Conservation (phyloP, 2,888 invertebrate genomes). For the Axea sp. region DNA sequence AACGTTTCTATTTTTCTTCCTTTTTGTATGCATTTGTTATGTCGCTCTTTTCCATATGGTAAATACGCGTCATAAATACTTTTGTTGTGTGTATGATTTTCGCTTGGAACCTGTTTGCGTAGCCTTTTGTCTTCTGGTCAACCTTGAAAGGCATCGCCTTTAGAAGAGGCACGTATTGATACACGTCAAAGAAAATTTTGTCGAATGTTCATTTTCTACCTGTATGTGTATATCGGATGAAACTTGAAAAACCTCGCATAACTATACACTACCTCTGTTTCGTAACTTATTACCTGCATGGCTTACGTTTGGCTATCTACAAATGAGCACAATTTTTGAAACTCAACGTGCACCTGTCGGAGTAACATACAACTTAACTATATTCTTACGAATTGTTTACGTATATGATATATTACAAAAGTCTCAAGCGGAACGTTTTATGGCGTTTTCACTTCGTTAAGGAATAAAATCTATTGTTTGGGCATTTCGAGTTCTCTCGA, state of each 20-base stretch:
- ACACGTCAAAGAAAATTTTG: constrained; percentile 16
- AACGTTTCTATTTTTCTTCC: constrained; percentile 17
- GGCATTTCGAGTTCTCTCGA: constrained; percentile 2
- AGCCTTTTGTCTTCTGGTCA: constrained; percentile 43
- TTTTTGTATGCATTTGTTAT: constrained; percentile 43
- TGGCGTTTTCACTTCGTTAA: constrained; percentile 30
- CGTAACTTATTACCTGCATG: constrained; percentile 43
- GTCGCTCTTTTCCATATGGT: constrained; percentile 25
- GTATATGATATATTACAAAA: constrained; percentile 48
- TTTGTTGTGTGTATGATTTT: constrained; percentile 49
- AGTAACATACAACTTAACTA: constrained; percentile 28
- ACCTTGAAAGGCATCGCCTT: constrained; percentile 56
- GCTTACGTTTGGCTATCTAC: no score
- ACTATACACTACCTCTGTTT: constrained; percentile 22
- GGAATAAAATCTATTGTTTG: constrained; percentile 36
- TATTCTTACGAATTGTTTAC: constrained; percentile 36
- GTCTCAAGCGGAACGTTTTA: constrained; percentile 36
- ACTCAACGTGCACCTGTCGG: constrained; percentile 13
- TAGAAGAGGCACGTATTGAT: constrained; percentile 45
- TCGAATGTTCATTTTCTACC: constrained; percentile 12
- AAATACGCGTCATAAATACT: constrained; percentile 51
- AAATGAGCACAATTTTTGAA: no score
- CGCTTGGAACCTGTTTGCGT: constrained; percentile 42
- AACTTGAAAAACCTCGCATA: constrained; percentile 48
- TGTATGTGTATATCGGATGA: constrained; percentile 15